Evolutionary conservation across 1,140 invertebrate genomes (phyloP).

Genomic region (Zaprionus ghesquierei): DNA sequence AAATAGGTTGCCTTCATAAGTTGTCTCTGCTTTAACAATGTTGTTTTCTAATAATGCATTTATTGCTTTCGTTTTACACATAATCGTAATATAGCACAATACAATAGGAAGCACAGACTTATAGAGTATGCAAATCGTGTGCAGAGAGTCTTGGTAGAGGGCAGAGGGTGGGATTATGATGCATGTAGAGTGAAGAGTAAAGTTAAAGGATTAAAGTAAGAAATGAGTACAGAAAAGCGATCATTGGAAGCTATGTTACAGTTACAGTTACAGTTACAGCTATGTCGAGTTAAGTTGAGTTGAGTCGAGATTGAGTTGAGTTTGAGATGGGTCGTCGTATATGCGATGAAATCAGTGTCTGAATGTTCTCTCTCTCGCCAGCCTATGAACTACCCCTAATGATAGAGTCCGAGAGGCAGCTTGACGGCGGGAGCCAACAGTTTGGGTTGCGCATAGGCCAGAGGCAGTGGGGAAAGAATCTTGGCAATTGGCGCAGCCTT

Average conservation of each 20-base stretch:
- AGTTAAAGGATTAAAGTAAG: constrained; percentile 12
- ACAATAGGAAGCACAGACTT: constrained; percentile 48
- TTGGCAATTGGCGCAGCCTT: constrained; percentile 78
- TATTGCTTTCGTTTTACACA: constrained; percentile 71
- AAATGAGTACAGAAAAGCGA: constrained; percentile 19
- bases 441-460: constrained; percentile 68
- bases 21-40: no score
- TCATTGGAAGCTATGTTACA: constrained; percentile 12
- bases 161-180: constrained; percentile 35
- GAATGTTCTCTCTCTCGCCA: constrained; percentile 51
- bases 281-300: constrained; percentile 49
- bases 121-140: constrained; percentile 20
- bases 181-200: constrained; percentile 10
- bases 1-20: no score
- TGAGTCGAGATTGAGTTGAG: constrained; percentile 55
- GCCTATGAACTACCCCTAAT: constrained; percentile 23
- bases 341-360: constrained; percentile 75
- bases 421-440: constrained; percentile 52
- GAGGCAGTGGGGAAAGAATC: constrained; percentile 34
- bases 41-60: constrained; percentile 69
- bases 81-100: constrained; percentile 50
- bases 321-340: constrained; percentile 67
- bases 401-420: constrained; percentile 56
- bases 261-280: constrained; percentile 25
- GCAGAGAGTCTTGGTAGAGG: constrained; percentile 42